phyloP scores from a whole-genome alignment of 2,888 invertebrate genomes.

The Geophilus truncorum region DNA sequence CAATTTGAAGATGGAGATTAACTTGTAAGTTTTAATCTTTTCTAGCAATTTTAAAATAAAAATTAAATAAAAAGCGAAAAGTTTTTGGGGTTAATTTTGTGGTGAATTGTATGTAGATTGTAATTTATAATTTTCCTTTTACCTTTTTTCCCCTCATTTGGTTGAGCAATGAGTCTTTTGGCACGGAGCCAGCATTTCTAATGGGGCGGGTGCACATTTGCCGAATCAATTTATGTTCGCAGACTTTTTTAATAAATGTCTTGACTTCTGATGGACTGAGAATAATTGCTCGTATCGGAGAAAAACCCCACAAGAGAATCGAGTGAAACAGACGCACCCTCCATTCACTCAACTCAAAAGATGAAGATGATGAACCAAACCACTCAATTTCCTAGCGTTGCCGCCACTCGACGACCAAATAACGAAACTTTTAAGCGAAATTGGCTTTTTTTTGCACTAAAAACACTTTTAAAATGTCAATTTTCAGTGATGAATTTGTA shows the following conservation, averaged over 20 bases:
- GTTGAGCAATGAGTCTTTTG: background rate
- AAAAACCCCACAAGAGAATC: too few relatives aligned
- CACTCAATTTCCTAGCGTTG: background rate
- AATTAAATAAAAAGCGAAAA: too few relatives aligned
- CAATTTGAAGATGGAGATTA: too few relatives aligned
- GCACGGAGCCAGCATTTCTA: background rate
- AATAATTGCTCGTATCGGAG: background rate
- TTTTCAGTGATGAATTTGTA: background rate
- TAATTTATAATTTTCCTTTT: background rate
- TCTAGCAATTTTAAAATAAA: too few relatives aligned
- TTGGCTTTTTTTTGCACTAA: too few relatives aligned
- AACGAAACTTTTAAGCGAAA: too few relatives aligned
- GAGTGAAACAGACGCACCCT: background rate
- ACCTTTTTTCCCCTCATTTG: background rate
- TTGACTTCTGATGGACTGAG: constrained; percentile 2
- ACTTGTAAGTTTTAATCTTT: too few relatives aligned
- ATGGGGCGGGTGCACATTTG: background rate
- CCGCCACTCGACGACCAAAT: too few relatives aligned
- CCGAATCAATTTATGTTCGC: constrained; percentile 3
- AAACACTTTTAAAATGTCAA: too few relatives aligned
- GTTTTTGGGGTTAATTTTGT: background rate
- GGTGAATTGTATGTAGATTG: background rate
- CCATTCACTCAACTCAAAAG: too few relatives aligned
- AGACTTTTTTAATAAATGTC: background rate
- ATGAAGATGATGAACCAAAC: background rate